phyloP scores from a whole-genome alignment of 2,113 vertebrate genomes.

The Sorex araneus region DNA sequence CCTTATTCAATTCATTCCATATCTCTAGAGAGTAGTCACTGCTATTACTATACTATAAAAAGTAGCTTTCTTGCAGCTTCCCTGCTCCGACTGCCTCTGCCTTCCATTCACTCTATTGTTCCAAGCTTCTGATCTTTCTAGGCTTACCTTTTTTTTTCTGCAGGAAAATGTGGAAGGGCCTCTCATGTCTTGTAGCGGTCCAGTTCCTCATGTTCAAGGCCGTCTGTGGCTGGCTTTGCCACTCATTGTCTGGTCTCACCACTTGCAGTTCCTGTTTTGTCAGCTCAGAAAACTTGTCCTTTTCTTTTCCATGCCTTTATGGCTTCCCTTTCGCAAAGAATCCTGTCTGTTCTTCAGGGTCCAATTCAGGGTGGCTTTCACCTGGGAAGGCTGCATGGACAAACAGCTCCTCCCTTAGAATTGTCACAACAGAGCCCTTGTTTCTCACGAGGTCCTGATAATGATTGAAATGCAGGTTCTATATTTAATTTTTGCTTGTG shows the following conservation, averaged over 20 bases:
- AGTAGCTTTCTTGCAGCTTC: constrained; percentile 35
- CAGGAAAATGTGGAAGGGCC: not conserved
- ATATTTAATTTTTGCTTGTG: not conserved
- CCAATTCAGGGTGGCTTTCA: not conserved
- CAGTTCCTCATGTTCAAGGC: not conserved
- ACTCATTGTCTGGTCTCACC: not conserved
- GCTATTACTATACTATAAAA: not conserved
- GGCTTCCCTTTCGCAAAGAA: not conserved
- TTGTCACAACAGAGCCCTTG: not conserved
- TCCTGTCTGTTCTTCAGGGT: not conserved
- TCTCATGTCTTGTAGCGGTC: not conserved
- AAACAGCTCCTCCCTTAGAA: not conserved
- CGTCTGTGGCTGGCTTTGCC: no score
- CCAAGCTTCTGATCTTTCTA: not conserved
- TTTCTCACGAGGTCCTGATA: not conserved
- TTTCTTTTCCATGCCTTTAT: not conserved
- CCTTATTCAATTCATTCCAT: not conserved
- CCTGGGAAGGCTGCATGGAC: not conserved
- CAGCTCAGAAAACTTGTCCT: not conserved
- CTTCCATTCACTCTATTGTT: constrained; percentile 17
- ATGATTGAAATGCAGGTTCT: not conserved
- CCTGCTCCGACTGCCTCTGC: not conserved
- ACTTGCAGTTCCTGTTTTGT: not conserved
- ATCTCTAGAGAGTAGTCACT: not conserved
- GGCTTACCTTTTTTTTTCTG: not conserved